A percentile compares a stretch with the other conserved stretches of the same genome.
Evolutionary conservation across 1,140 invertebrate genomes (phyloP).

Genomic region (Panonychus citri): DNA sequence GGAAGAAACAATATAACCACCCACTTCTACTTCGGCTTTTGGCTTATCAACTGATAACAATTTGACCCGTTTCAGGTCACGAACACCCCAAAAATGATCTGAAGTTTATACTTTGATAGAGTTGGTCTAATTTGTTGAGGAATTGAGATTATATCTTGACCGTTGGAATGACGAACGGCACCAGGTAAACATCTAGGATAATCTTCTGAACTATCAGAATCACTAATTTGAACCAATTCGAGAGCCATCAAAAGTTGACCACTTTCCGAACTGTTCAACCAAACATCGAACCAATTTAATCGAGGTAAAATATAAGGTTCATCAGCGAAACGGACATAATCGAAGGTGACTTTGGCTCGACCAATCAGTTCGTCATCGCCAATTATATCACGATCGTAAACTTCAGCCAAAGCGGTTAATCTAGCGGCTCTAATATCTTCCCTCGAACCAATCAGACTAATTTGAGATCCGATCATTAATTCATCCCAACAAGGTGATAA

Average conservation of each 20-base stretch:
- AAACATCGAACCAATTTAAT: slow-evolving; percentile 61
- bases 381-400: slow-evolving; percentile 75
- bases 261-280: slow-evolving; percentile 45
- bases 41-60: slow-evolving; percentile 58
- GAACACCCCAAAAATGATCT: slow-evolving; percentile 59
- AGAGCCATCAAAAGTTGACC: slow-evolving; percentile 65
- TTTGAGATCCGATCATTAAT: slow-evolving; percentile 50
- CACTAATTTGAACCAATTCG: slow-evolving; percentile 39
- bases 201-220: not conserved
- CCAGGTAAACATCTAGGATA: slow-evolving; percentile 21
- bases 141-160: slow-evolving; percentile 43
- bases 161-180: slow-evolving; percentile 26
- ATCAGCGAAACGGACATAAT: slow-evolving; percentile 42
- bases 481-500: slow-evolving; percentile 78
- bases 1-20: slow-evolving; percentile 55
- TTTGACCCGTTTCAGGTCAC: slow-evolving; percentile 59
- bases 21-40: slow-evolving; percentile 68
- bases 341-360: slow-evolving; percentile 35
- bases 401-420: slow-evolving; percentile 56
- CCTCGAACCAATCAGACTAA: slow-evolving; percentile 47
- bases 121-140: slow-evolving; percentile 55
- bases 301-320: slow-evolving; percentile 39
- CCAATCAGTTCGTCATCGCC: slow-evolving; percentile 61
- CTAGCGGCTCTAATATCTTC: slow-evolving; percentile 56
- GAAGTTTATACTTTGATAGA: slow-evolving; percentile 47